Conservation (phyloP, 2,113 vertebrate genomes). For the Hydrochoerus hydrochaeris region DNA sequence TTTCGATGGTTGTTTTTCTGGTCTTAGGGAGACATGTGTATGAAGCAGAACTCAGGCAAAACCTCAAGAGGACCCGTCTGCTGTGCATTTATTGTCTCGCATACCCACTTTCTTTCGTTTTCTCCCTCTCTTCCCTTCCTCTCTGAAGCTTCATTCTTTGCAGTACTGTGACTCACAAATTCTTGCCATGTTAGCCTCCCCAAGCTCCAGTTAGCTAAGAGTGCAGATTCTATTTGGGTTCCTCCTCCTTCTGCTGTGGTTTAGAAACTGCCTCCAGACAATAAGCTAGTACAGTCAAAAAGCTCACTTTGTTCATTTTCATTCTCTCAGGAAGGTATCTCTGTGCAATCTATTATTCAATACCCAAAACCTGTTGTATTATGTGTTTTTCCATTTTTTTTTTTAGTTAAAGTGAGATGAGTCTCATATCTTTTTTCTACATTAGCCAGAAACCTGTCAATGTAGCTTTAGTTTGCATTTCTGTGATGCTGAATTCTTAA, state of each 20-base stretch:
- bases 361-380: background rate
- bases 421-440: background rate
- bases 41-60: background rate
- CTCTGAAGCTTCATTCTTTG: background rate
- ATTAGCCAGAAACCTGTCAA: background rate
- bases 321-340: background rate
- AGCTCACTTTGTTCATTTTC: background rate
- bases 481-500: background rate
- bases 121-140: background rate
- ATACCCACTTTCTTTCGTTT: too few relatives aligned
- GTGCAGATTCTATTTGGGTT: background rate
- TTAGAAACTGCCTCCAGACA: background rate
- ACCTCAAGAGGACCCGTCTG: background rate
- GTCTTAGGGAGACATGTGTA: background rate
- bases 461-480: slow-evolving; percentile 20
- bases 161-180: background rate
- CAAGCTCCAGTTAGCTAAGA: background rate
- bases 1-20: background rate
- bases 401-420: background rate
- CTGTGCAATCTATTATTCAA: background rate
- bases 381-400: background rate
- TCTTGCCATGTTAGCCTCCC: background rate
- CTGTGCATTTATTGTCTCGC: too few relatives aligned
- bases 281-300: background rate
- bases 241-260: background rate